Conservation (phyloP, 2,797 vertebrate genomes). For the Fundulus diaphanus region DNA sequence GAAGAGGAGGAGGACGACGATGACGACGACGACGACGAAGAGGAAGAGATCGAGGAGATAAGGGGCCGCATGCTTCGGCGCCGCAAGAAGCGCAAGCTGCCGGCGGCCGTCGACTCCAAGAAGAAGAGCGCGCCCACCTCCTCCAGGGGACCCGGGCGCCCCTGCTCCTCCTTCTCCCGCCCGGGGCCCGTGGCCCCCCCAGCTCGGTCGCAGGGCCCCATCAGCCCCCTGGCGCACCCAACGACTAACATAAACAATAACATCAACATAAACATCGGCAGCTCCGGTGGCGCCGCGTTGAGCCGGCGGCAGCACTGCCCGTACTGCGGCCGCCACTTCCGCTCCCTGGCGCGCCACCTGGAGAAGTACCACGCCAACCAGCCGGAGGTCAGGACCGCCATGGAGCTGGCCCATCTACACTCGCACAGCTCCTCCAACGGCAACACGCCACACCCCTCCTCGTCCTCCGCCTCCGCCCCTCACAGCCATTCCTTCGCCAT, state of each 20-base stretch:
- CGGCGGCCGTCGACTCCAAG: constrained; percentile 54
- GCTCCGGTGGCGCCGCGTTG: constrained; percentile 57
- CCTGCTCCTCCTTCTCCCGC: constrained; percentile 73
- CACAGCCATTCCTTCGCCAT: constrained; percentile 72
- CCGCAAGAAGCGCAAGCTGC: constrained; percentile 81
- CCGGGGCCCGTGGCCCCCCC: constrained; percentile 53
- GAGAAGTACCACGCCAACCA: constrained; percentile 85
- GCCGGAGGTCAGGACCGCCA: constrained; percentile 80
- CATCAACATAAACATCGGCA: constrained; percentile 84
- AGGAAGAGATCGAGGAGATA: constrained; percentile 81
- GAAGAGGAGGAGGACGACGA: constrained; percentile 85
- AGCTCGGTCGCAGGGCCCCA: constrained; percentile 56
- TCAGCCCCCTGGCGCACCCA: constrained; percentile 55
- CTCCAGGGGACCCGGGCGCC: constrained; percentile 67
- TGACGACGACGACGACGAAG: constrained; percentile 79
- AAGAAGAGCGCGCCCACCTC: constrained; percentile 67
- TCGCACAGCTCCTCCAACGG: constrained; percentile 57
- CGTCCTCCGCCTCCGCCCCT: constrained; percentile 52
- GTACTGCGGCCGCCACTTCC: constrained; percentile 83
- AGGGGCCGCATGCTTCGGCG: constrained; percentile 81
- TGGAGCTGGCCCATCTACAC: constrained; percentile 80
- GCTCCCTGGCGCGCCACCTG: constrained; percentile 83
- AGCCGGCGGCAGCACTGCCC: constrained; percentile 81
- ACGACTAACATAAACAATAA: constrained; percentile 86
- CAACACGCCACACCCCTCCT: constrained; percentile 56